Evolutionary conservation across 2,797 vertebrate species (phyloP).

Genomic region (Melanotaenia trifasciata): DNA sequence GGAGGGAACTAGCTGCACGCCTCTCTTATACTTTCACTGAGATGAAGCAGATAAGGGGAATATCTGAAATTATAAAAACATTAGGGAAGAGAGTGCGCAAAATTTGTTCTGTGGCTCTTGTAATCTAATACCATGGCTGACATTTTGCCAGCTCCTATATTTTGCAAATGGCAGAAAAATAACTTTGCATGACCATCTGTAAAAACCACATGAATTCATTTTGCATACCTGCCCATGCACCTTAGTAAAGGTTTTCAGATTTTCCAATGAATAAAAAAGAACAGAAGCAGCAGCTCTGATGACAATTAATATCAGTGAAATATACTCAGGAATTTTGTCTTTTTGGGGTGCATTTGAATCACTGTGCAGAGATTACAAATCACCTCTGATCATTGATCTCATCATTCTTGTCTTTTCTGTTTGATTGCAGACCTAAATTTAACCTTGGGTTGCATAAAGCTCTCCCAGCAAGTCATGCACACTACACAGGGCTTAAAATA

Average conservation of each 20-base stretch:
- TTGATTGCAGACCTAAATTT: constrained; percentile 50
- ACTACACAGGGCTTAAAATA: constrained; percentile 20
- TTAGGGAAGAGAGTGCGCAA: constrained; percentile 68
- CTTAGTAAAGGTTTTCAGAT: constrained; percentile 61
- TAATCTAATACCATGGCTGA: constrained; percentile 80
- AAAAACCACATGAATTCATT: constrained; percentile 75
- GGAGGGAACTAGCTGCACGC: constrained; percentile 36
- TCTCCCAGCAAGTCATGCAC: constrained; percentile 10
- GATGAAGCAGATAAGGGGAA: constrained; percentile 67
- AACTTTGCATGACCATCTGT: constrained; percentile 58
- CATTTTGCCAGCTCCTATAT: constrained; percentile 76
- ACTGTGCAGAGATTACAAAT: constrained; percentile 40
- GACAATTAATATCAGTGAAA: constrained; percentile 64
- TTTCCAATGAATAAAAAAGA: constrained; percentile 34
- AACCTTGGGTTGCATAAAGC: constrained; percentile 41
- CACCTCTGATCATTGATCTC: constrained; percentile 41
- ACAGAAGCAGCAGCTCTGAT: constrained; percentile 43
- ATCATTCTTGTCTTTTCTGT: constrained; percentile 41
- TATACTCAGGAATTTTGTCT: constrained; percentile 22
- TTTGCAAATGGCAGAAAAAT: constrained; percentile 72
- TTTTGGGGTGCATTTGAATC: constrained; percentile 38
- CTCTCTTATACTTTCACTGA: constrained; percentile 53
- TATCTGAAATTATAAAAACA: constrained; percentile 62
- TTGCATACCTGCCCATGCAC: constrained; percentile 69
- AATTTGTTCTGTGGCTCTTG: constrained; percentile 73